Percentiles rank a stretch among this genome's conserved stretches.
Evolutionary conservation across 2,797 vertebrate genomes (phyloP).

Genomic region (Myotis findleyi): DNA sequence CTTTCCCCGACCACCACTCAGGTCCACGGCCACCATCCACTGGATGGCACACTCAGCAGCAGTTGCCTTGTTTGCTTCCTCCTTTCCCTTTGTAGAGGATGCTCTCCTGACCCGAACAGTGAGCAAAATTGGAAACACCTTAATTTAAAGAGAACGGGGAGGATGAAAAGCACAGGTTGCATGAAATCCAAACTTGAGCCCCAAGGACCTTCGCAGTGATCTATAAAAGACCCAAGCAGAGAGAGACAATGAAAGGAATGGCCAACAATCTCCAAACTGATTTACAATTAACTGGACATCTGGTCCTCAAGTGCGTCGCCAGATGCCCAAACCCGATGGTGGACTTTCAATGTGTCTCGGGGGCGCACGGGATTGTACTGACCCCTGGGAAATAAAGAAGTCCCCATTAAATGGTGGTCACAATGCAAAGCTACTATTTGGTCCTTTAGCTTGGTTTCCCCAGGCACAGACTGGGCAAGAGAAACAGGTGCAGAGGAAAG

Average conservation of each 20-base stretch:
- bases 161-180: constrained; percentile 69
- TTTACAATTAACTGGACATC: constrained; percentile 65
- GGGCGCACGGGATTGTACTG: constrained; percentile 70
- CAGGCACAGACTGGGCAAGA: constrained; percentile 43
- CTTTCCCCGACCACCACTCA: not conserved
- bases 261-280: constrained; percentile 69
- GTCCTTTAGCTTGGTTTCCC: constrained; percentile 29
- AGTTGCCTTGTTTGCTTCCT: not conserved
- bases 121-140: constrained; percentile 22
- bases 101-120: not conserved
- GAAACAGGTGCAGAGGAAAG: constrained; percentile 81
- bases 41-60: rapidly evolving
- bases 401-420: not conserved
- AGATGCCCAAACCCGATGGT: not conserved
- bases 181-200: constrained; percentile 56
- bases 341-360: constrained; percentile 56
- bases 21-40: not conserved
- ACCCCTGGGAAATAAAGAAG: not conserved
- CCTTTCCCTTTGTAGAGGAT: not conserved
- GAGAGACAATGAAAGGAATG: constrained; percentile 55
- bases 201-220: constrained; percentile 67
- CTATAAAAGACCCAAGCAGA: constrained; percentile 54
- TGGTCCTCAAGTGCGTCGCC: not conserved
- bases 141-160: not conserved
- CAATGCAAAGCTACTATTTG: constrained; percentile 17